Evolutionary conservation across 1,140 invertebrate species (phyloP).

Genomic region (Drosophila ohnishii): DNA sequence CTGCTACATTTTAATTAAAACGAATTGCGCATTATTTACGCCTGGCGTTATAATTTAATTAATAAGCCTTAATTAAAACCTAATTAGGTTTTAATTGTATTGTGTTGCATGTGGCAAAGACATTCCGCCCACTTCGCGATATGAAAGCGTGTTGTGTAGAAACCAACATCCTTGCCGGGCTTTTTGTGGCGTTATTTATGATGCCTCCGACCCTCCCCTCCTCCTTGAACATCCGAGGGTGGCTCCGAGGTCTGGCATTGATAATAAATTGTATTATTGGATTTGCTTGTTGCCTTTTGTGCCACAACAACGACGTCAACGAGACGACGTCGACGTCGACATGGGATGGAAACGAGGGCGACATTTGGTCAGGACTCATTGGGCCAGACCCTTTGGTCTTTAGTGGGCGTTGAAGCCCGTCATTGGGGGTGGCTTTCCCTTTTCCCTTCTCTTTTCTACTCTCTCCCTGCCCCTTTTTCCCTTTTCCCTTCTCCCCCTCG

Average conservation of each 20-base stretch:
- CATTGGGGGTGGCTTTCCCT: conserved; percentile 33
- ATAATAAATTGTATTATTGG: conserved; percentile 80
- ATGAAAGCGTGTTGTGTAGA: conserved; percentile 44
- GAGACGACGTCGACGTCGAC: conserved; percentile 15
- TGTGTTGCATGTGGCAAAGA: conserved; percentile 56
- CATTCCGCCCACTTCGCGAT: conserved; percentile 37
- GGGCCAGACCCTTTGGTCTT: conserved; percentile 29
- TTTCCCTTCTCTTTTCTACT: background rate
- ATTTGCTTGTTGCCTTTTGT: conserved; percentile 76
- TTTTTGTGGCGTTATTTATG: conserved; percentile 71
- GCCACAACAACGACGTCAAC: conserved; percentile 19
- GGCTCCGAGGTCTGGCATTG: conserved; percentile 57
- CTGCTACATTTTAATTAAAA: conserved; percentile 63
- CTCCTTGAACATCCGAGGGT: conserved; percentile 31
- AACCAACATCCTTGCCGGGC: conserved; percentile 15
- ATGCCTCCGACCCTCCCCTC: conserved; percentile 14
- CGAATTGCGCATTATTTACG: conserved; percentile 74
- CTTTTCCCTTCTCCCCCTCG: background rate
- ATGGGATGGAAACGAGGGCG: conserved; percentile 20
- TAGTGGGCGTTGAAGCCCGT: conserved; percentile 44
- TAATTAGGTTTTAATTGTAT: conserved; percentile 77
- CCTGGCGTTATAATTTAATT: conserved; percentile 77
- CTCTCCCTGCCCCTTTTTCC: background rate
- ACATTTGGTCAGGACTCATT: conserved; percentile 57
- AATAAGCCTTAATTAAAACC: conserved; percentile 74